Percentiles rank a stretch among this genome's conserved stretches.
phyloP scores from a whole-genome alignment of 2,888 invertebrate genomes.

The Luperina nickerlii region DNA sequence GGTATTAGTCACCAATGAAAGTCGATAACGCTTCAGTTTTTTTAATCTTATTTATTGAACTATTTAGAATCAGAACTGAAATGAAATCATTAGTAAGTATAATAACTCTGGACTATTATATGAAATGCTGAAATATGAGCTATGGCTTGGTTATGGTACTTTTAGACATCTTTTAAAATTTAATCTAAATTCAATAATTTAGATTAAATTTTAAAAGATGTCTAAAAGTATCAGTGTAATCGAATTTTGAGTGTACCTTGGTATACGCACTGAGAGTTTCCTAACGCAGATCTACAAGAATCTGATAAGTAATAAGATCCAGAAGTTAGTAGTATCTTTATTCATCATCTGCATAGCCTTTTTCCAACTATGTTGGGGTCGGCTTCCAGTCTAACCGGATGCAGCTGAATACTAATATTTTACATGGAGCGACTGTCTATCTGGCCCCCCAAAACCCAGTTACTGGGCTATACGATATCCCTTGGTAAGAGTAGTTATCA shows the following conservation, averaged over 20 bases:
- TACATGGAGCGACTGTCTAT: neutral
- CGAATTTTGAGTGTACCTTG: neutral
- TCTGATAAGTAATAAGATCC: neutral
- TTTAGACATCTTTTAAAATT: no score
- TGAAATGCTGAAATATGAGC: neutral
- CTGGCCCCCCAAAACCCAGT: neutral
- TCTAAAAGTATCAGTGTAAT: neutral
- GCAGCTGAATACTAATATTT: neutral
- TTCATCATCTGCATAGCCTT: neutral
- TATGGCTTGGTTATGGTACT: no score
- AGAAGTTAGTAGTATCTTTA: neutral
- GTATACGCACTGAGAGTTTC: neutral
- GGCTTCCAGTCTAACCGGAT: neutral
- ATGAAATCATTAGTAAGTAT: no score
- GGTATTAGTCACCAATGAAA: no score
- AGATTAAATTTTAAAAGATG: neutral
- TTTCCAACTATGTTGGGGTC: neutral
- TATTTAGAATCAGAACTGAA: neutral
- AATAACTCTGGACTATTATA: neutral
- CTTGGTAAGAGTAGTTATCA: neutral
- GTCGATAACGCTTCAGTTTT: no score
- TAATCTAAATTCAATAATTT: no score
- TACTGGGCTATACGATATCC: neutral
- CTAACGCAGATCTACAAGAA: neutral
- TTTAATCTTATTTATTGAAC: neutral